Evolutionary conservation across 2,797 vertebrate species (phyloP), one percentile per base, ranked within the genome.

Genomic region (Pangasius macronema): DNA sequence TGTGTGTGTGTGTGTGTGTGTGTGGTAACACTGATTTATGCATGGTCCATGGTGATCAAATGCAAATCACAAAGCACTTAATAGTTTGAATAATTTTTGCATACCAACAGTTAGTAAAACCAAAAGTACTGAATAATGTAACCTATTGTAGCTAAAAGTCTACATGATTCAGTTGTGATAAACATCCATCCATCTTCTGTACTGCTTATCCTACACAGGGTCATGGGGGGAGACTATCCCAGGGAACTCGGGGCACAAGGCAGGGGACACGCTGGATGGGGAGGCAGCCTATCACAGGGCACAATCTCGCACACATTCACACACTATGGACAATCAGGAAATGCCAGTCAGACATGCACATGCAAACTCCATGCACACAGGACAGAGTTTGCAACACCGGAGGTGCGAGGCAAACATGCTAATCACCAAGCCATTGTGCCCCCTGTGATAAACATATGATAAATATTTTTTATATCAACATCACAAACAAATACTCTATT

Each of bases 41-140:
- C n/a, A 59, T 68, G 4, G 59, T 33, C 33, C 65, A 51, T 27
- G 0, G 36, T 85, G 63, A 80, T 87, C 11, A 68, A 53, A 73
- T 86, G 59, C 22, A 84, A 81, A 84, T 24, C 49, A 39, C 39
- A 83, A 57, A 57, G 53, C 51, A 77, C n/a, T 51, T 79, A 63
- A 30, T 57, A 67, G 49, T 65, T 86, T 79, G 53, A 59, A 65
- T 80, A 75, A 27, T 72, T 10, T 87, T 88, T 88, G 86, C 81
- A 86, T 89, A 75, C 13, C 39, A 59, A 51, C 70, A 85, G 86
- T 83, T 67, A 82, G 27, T 46, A 16, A 36, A 24, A 18, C 9
- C 63, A 68, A 49, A 70, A n/a, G 1, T 51, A 83, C 30, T 83
- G 46, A 30, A 46, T 16, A 27, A 51, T 46, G 22, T 46, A 73